phyloP scores from a whole-genome alignment of 2,888 invertebrate species.

The Cenopis cana region DNA sequence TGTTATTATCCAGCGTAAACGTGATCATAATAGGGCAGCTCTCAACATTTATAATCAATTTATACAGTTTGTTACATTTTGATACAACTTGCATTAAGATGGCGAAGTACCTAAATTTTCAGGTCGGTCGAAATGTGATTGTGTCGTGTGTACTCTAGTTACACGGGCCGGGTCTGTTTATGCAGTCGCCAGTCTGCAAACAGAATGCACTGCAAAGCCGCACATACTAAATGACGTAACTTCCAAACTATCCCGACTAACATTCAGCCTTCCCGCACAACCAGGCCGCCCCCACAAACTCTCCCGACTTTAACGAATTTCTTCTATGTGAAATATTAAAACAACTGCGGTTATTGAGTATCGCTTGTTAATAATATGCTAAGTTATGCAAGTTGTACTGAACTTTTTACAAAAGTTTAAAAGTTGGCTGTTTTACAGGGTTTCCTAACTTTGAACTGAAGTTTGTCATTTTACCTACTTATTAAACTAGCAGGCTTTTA shows the following conservation, averaged over 20 bases:
- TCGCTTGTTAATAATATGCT: conserved; percentile 28
- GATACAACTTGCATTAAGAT: neutral
- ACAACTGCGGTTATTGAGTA: conserved; percentile 21
- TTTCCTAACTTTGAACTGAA: neutral
- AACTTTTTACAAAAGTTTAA: neutral
- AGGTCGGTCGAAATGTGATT: conserved; percentile 45
- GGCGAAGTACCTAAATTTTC: conserved; percentile 22
- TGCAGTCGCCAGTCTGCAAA: conserved; percentile 62
- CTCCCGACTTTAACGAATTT: conserved; percentile 40
- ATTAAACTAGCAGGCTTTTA: neutral
- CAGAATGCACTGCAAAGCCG: conserved; percentile 48
- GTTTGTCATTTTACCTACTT: conserved; percentile 1
- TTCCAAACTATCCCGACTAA: neutral
- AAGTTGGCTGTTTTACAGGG: neutral
- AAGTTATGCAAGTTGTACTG: conserved; percentile 13
- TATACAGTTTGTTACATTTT: neutral
- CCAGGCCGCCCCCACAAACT: neutral
- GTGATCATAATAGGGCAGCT: too few relatives aligned
- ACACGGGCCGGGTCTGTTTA: conserved; percentile 53
- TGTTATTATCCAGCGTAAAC: too few relatives aligned
- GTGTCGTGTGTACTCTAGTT: conserved; percentile 34
- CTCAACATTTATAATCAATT: too few relatives aligned
- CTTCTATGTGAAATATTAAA: conserved; percentile 43
- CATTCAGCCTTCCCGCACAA: neutral
- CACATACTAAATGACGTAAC: conserved; percentile 8